Evolutionary conservation across 2,888 invertebrate genomes (phyloP).

Genomic region (Tetrapedia diversipes): DNA sequence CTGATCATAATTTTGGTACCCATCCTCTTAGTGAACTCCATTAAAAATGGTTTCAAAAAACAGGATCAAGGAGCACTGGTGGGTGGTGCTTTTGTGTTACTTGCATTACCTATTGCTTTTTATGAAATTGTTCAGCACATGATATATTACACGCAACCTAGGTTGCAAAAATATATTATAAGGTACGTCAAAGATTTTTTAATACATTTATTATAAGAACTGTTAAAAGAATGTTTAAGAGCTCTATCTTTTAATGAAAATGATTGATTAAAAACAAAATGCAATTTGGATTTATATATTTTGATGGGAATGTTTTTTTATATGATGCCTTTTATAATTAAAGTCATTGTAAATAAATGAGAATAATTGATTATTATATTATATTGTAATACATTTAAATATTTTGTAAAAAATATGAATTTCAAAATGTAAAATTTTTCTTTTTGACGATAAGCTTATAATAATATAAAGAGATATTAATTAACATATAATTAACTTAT

Average conservation of each 20-base stretch:
- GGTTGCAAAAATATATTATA: slow-evolving; percentile 96
- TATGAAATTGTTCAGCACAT: slow-evolving; percentile 98
- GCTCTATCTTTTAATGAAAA: too few species aligned
- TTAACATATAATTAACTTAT: not conserved
- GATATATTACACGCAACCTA: slow-evolving; percentile 95
- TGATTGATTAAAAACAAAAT: too few species aligned
- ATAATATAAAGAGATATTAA: not conserved
- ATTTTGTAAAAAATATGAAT: too few species aligned
- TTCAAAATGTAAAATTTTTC: too few species aligned
- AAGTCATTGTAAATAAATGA: too few species aligned
- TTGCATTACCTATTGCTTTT: slow-evolving; percentile 95
- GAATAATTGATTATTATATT: too few species aligned
- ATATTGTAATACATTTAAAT: too few species aligned
- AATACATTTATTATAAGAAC: not conserved
- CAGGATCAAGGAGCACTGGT: slow-evolving; percentile 92
- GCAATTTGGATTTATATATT: too few species aligned
- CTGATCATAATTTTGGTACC: slow-evolving; percentile 93
- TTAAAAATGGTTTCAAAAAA: slow-evolving; percentile 90
- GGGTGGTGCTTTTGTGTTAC: slow-evolving; percentile 95
- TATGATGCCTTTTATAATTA: too few species aligned
- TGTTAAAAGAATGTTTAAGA: too few species aligned
- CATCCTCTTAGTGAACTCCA: slow-evolving; percentile 90
- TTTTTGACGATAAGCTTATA: not conserved
- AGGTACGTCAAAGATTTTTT: slow-evolving; percentile 84
- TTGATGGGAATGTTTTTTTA: too few species aligned